Evolutionary conservation across 2,888 invertebrate species (phyloP).

Genomic region (Agonopterix subpropinquella): DNA sequence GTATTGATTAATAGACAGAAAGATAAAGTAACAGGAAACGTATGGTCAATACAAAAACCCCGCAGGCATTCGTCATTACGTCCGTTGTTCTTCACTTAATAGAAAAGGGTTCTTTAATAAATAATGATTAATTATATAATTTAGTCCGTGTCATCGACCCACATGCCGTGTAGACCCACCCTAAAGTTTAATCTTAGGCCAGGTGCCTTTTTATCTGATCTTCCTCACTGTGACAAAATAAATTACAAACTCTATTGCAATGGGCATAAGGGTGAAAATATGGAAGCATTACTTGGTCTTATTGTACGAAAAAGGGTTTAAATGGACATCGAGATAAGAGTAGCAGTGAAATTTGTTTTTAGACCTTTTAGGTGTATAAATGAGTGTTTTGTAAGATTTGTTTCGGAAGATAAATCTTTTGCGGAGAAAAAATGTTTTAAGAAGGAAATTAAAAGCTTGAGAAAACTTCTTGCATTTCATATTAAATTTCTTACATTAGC

Average conservation of each 20-base stretch:
- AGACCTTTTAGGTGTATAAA: slow-evolving; percentile 10
- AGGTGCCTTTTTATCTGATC: slow-evolving; percentile 70
- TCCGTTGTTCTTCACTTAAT: slow-evolving; percentile 33
- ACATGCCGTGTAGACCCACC: slow-evolving; percentile 40
- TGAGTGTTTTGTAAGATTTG: slow-evolving; percentile 6
- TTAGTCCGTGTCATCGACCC: slow-evolving; percentile 63
- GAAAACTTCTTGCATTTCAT: too few species aligned
- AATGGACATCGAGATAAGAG: slow-evolving; percentile 38
- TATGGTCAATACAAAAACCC: slow-evolving; percentile 50
- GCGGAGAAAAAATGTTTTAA: too few species aligned
- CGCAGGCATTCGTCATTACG: slow-evolving; percentile 55
- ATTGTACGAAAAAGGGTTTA: slow-evolving; percentile 46
- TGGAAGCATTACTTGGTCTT: too few species aligned
- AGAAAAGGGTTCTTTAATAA: slow-evolving; percentile 42
- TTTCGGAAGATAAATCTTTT: not conserved
- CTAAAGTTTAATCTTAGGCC: slow-evolving; percentile 55
- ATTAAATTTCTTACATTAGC: too few species aligned
- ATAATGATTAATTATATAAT: slow-evolving; percentile 71
- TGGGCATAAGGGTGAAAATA: too few species aligned
- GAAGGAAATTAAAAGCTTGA: too few species aligned
- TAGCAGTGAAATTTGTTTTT: slow-evolving; percentile 24
- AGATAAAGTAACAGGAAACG: slow-evolving; percentile 49
- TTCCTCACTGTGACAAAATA: slow-evolving; percentile 23
- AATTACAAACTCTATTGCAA: too few species aligned
- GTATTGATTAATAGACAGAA: slow-evolving; percentile 53